phyloP scores from a whole-genome alignment of 2,797 vertebrate species.

The Silurus lanzhouensis region DNA sequence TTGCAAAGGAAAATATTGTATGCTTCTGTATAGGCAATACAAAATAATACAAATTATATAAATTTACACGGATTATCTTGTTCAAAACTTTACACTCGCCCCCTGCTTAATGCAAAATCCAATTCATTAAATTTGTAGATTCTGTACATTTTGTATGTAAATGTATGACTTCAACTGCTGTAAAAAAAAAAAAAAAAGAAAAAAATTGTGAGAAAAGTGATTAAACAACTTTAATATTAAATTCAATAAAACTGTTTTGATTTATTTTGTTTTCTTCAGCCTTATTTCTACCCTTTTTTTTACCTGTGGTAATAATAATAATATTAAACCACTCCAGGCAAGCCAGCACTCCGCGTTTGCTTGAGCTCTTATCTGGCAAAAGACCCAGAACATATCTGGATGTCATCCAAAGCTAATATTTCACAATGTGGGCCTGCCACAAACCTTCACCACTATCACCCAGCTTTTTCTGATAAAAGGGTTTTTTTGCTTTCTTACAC shows the following conservation, averaged over 20 bases:
- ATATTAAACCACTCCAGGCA: constrained; percentile 64
- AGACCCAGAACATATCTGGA: constrained; percentile 64
- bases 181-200: too few species aligned
- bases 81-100: too few species aligned
- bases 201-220: neutral
- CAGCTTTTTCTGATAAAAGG: constrained; percentile 62
- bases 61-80: too few species aligned
- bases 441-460: constrained; percentile 65
- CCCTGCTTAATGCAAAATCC: too few species aligned
- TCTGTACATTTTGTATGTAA: too few species aligned
- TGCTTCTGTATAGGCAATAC: too few species aligned
- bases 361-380: constrained; percentile 65
- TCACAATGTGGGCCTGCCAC: constrained; percentile 63
- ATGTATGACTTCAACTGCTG: too few species aligned
- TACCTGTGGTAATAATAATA: constrained; percentile 14
- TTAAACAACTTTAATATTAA: neutral
- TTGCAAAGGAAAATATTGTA: too few species aligned
- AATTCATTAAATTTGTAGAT: too few species aligned
- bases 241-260: neutral
- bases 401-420: constrained; percentile 71
- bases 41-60: too few species aligned
- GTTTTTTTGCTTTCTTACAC: constrained; percentile 53
- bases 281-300: neutral
- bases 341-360: constrained; percentile 68
- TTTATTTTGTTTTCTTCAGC: neutral